Evolutionary conservation across 2,797 vertebrate species (phyloP).

Genomic region (Enteromius fasciolatus): DNA sequence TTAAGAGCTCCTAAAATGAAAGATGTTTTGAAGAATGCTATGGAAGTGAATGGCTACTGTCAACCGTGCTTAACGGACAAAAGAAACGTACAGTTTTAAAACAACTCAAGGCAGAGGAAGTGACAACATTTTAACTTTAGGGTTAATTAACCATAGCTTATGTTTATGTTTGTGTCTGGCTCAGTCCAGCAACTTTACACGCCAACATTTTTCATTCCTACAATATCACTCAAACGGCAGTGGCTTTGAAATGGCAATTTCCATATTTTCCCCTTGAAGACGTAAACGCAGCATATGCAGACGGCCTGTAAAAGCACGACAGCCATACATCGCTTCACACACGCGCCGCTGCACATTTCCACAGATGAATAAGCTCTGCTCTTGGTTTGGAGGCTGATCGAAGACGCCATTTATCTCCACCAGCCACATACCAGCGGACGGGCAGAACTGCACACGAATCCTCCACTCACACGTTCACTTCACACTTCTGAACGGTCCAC

Average conservation of each 20-base stretch:
- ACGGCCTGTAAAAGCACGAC: neutral
- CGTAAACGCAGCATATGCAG: neutral
- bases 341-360: neutral
- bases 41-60: neutral
- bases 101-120: neutral
- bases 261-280: neutral
- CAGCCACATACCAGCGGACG: neutral
- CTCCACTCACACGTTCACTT: neutral
- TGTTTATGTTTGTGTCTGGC: neutral
- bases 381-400: neutral
- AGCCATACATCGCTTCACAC: neutral
- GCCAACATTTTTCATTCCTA: neutral
- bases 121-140: neutral
- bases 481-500: slow-evolving; percentile 17
- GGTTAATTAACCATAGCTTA: neutral
- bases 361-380: slow-evolving; percentile 11
- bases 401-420: neutral
- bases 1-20: too few species aligned
- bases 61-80: neutral
- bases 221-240: neutral
- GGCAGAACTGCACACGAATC: neutral
- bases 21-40: neutral
- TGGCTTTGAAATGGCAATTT: neutral
- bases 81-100: neutral
- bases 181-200: neutral